These are phyloP conservation scores for Neogale vison DNA, from an alignment of 2,113 vertebrate species.

Conservation along the genomic window DNA sequence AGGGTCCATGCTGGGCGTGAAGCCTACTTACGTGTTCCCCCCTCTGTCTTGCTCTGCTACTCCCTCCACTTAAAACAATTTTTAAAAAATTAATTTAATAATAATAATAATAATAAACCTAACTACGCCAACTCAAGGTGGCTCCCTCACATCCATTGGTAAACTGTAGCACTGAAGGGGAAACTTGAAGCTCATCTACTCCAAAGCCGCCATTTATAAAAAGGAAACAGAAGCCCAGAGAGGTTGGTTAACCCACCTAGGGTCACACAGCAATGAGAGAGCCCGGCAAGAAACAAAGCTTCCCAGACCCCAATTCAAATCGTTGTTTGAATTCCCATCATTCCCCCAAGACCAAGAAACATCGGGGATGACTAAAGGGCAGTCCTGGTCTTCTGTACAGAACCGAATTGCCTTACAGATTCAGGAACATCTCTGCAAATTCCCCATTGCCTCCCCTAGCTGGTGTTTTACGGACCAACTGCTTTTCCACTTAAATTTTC, in stretches of 20 bases:
- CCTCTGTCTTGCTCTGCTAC: rapidly evolving
- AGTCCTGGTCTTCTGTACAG: not conserved
- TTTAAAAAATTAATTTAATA: no score
- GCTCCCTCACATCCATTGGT: not conserved
- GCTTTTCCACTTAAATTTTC: slow-evolving; percentile 94
- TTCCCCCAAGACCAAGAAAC: not conserved
- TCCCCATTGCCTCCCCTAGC: not conserved
- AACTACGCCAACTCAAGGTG: rapidly evolving
- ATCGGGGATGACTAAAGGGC: no score
- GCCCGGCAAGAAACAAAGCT: not conserved
- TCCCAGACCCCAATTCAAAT: not conserved
- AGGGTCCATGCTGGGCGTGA: not conserved
- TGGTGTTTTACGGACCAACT: slow-evolving; percentile 86
- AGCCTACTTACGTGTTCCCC: not conserved
- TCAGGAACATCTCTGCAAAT: not conserved
- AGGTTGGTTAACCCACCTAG: not conserved
- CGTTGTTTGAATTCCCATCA: not conserved
- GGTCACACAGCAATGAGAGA: not conserved
- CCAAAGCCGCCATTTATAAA: not conserved
- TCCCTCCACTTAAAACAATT: no score
- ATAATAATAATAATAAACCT: not conserved
- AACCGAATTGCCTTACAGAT: not conserved
- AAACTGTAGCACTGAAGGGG: not conserved
- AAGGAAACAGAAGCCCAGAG: not conserved
- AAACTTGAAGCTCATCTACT: not conserved